phyloP scores from a whole-genome alignment of 1,140 invertebrate genomes.

The Trachymyrmex septentrionalis region DNA sequence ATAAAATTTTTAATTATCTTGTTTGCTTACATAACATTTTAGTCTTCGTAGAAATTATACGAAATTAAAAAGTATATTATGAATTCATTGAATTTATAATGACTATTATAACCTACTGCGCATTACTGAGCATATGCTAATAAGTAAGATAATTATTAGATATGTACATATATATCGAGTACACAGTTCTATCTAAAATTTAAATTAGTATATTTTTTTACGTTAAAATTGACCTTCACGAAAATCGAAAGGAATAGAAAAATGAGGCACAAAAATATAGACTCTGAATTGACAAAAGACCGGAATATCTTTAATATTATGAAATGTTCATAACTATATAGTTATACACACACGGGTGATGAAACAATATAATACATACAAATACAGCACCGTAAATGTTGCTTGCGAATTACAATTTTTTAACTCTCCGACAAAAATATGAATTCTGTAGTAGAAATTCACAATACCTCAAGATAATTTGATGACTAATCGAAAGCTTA shows the following conservation, averaged over 20 bases:
- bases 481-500: neutral
- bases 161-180: neutral
- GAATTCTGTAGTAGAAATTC: neutral
- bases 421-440: neutral
- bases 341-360: neutral
- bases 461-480: neutral
- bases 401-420: neutral
- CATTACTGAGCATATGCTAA: neutral
- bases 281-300: neutral
- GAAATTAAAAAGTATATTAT: neutral
- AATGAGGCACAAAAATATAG: neutral
- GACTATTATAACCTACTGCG: neutral
- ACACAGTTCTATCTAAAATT: neutral
- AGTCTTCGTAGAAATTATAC: neutral
- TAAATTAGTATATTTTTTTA: neutral
- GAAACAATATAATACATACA: neutral
- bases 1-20: neutral
- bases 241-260: conserved; percentile 4
- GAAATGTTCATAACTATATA: conserved; percentile 14
- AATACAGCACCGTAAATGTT: neutral
- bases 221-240: neutral
- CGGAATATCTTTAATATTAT: neutral
- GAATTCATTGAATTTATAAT: neutral
- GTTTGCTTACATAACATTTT: neutral
- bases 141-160: neutral